Evolutionary conservation across 2,113 vertebrate genomes (phyloP).

Genomic region (Pituophis catenifer): DNA sequence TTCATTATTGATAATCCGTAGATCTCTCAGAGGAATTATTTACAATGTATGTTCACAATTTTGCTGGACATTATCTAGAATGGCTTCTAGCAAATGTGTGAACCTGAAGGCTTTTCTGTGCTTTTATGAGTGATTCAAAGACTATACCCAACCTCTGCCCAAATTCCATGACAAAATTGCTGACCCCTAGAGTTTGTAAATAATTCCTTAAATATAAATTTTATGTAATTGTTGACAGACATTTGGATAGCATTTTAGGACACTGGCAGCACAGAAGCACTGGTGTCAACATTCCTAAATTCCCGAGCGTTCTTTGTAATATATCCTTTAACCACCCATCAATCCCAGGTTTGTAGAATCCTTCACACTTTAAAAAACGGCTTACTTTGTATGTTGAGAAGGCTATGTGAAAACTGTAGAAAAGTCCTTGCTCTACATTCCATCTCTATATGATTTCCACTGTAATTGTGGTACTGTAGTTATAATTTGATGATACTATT

Average conservation of each 20-base stretch:
- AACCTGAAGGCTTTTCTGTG: background rate
- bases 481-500: background rate
- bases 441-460: background rate
- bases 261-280: background rate
- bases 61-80: background rate
- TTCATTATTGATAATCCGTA: background rate
- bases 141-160: background rate
- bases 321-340: background rate
- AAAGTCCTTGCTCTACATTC: background rate
- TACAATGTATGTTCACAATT: background rate
- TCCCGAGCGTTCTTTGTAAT: background rate
- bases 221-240: background rate
- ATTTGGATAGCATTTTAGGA: background rate
- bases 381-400: background rate
- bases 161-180: background rate
- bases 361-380: background rate
- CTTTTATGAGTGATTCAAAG: background rate
- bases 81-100: background rate
- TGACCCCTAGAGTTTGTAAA: background rate
- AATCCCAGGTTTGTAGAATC: background rate
- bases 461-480: background rate
- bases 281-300: background rate
- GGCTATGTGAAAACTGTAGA: background rate
- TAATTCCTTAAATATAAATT: background rate
- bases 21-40: background rate